Evolutionary conservation across 1,140 invertebrate species (phyloP), one percentile per base, ranked within the genome.

Genomic region (Teleopsis dalmanni): DNA sequence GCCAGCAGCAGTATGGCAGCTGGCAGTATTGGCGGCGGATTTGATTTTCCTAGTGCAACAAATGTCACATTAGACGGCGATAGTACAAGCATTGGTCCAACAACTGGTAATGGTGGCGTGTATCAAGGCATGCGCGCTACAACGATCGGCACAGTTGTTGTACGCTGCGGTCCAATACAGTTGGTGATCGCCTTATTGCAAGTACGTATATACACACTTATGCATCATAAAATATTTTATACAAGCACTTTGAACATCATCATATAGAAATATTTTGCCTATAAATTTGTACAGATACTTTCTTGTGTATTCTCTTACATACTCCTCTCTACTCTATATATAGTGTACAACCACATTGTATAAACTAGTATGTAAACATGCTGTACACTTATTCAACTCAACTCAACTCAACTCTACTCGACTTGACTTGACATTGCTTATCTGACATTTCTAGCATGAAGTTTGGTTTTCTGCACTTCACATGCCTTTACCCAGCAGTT

Each of bases 61-160:
- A 21, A 46, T 40, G 31, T 27, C 11, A 50, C 41, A 33, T 21
- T 13, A 11, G 13, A 26, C n/a, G 36, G 19, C 13, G 42, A 44
- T 14, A 50, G 33, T 27, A 14, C 44, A 13, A 42, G 35, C 42
- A 46, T 41, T 42, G 49, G 43, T 26, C 41, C 19, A 5, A 40
- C 31, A 8, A 26, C 21, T 26, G 14, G 25, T 23, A 34, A 14
- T 16, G 21, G 10, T 11, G 13, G 22, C 23, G 33, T 11, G 11
- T 16, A 31, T 6, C n/a, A 23, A 13, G 51, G 45, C 27, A 14
- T 67, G 16, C 57, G 65, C 26, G 65, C 87, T 14, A 94, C 90
- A 22, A 92, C 90, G 52, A 86, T 95, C 57, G 91, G 88, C 67
- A 94, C 91, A 14, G 91, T 95, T 56, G 91, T 89, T 13, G 83